Evolutionary conservation across 2,113 vertebrate species (phyloP).

Genomic region (Prunella himalayana): DNA sequence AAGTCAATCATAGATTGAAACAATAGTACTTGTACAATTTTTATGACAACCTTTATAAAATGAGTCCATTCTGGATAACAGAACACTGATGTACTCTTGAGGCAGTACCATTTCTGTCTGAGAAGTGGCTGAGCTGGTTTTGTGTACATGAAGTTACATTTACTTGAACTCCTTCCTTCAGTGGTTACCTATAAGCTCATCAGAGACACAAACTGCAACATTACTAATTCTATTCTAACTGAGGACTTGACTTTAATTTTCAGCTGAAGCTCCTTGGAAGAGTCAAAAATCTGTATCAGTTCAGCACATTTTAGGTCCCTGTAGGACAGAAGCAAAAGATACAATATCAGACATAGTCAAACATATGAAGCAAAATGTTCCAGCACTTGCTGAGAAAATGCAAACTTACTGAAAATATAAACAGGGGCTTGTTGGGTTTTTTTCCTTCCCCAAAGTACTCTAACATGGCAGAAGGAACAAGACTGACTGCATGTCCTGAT

Average conservation of each 20-base stretch:
- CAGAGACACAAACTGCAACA: constrained; percentile 17
- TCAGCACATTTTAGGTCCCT: neutral
- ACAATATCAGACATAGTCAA: neutral
- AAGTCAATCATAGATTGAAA: neutral
- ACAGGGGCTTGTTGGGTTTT: fast-evolving
- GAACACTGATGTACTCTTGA: neutral
- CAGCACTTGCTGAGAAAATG: neutral
- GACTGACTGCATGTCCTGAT: neutral
- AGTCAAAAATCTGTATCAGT: neutral
- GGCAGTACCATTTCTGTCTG: neutral
- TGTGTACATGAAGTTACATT: neutral
- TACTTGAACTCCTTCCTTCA: neutral
- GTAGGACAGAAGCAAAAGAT: neutral
- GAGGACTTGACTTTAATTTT: constrained; percentile 20
- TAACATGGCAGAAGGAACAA: neutral
- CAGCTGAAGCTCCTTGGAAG: neutral
- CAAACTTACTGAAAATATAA: neutral
- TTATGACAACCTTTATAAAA: neutral
- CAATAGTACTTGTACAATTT: neutral
- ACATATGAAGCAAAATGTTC: neutral
- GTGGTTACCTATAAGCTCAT: neutral
- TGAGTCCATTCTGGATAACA: neutral
- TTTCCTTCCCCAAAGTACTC: neutral
- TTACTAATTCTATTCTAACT: neutral
- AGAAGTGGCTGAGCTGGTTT: neutral